phyloP scores from a whole-genome alignment of 2,113 vertebrate genomes.

The Entomyzon cyanotis region DNA sequence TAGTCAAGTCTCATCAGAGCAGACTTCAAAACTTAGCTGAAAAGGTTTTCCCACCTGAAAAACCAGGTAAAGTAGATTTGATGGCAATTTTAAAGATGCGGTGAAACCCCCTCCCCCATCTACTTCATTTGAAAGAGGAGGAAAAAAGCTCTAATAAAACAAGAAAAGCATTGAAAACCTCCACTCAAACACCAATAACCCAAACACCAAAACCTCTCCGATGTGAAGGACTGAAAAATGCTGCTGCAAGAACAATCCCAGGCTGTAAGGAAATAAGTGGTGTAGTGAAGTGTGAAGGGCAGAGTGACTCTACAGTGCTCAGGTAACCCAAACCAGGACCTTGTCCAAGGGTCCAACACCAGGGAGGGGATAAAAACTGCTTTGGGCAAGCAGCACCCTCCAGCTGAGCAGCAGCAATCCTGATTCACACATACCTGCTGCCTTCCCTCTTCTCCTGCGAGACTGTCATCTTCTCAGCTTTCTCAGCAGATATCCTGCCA shows the following conservation, averaged over 20 bases:
- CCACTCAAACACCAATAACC: not conserved
- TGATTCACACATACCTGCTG: slow-evolving; percentile 69
- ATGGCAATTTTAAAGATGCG: not conserved
- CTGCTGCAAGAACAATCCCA: not conserved
- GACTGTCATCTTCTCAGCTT: slow-evolving; percentile 66
- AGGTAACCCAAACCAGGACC: not conserved
- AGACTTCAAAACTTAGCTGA: not conserved
- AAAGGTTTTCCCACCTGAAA: not conserved
- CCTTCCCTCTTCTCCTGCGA: slow-evolving; percentile 61
- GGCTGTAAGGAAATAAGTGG: not conserved
- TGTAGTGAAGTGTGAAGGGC: not conserved
- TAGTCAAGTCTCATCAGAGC: not conserved
- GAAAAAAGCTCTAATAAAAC: not conserved
- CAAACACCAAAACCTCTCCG: not conserved
- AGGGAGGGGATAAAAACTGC: not conserved
- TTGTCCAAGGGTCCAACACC: not conserved
- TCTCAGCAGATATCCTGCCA: slow-evolving; percentile 60
- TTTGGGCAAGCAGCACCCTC: not conserved
- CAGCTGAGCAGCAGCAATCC: slow-evolving; percentile 42
- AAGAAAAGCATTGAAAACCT: not conserved
- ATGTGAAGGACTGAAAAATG: not conserved
- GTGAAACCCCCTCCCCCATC: not conserved
- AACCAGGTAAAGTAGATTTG: not conserved
- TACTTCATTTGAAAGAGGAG: not conserved
- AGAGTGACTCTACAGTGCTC: not conserved